Base-by-base conservation (phyloP, 2,797 vertebrate genomes). In the Siniperca obscura region DNA sequence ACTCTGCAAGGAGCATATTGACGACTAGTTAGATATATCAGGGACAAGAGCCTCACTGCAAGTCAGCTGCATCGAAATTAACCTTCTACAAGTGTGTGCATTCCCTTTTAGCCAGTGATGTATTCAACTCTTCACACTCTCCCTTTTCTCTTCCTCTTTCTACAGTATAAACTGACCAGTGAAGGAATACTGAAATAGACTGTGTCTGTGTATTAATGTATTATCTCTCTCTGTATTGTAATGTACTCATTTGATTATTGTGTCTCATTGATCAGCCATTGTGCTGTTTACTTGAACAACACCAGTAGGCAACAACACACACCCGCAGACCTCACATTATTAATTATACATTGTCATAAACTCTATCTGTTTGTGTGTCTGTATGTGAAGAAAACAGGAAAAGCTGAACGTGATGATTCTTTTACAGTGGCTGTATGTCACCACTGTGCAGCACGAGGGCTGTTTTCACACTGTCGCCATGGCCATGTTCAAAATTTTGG, bases 31-130 rank as follows among this genome's bases (percentile, higher is more conserved):
- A 80, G 76, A 59, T 83, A 78, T 62, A 86, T 76, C 69, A 60
- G 69, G 72, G 66, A 89, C 76, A 86, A 88, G 69, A 81, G 66
- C 71, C 71, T 84, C 76, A 57, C 66, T 77, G 61, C 74, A 44
- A 69, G 65, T 86, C 82, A 88, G 82, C 79, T 87, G 82, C 77
- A 86, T 76, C 62, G 84, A 86, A 85, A 81, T 73, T 73, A 68
- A 76, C 36, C 25, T 61, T 62, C 5, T 40, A 22, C 70, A 25
- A 3, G 34, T 60, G 62, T 21, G 38, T 44, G 55, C 52, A 53
- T 56, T 64, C 53, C 36, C 44, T 59, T 68, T 56, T 13, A 74
- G 22, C 9, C 59, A 66, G 62, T 79, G 46, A 44, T 70, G 67
- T 53, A 74, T 76, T 84, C 44, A 80, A 44, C 50, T 77, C 38